phyloP scores from a whole-genome alignment of 2,797 vertebrate species.

The Myiotriccus ornatus region DNA sequence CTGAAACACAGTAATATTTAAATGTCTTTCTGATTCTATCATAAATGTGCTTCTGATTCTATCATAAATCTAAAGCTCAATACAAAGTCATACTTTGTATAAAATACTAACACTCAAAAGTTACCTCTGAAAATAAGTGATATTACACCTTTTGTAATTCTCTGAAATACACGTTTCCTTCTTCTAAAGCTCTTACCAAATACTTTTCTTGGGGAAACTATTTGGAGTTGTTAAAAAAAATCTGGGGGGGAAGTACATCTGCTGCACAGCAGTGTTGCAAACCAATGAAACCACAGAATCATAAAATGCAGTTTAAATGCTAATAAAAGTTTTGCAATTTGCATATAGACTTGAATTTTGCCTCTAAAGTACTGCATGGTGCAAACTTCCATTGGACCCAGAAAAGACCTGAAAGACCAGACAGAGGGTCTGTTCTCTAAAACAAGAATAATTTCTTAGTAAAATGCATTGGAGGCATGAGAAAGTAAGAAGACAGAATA shows the following conservation, averaged over 20 bases:
- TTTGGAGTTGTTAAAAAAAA: not conserved
- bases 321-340: not conserved
- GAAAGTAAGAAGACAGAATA: not conserved
- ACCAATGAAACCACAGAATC: not conserved
- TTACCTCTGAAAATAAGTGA: not conserved
- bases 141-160: not conserved
- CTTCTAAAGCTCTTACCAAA: not conserved
- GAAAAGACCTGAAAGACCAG: not conserved
- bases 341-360: not conserved
- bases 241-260: rapidly evolving
- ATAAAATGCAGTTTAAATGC: not conserved
- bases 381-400: not conserved
- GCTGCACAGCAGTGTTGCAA: not conserved
- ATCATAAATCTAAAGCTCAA: not conserved
- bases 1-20: not conserved
- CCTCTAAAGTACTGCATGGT: not conserved
- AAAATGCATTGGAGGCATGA: not conserved
- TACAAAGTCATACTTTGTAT: not conserved
- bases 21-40: not conserved
- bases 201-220: not conserved
- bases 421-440: not conserved
- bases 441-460: not conserved
- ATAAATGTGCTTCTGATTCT: not conserved
- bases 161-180: not conserved
- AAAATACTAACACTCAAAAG: not conserved